These are phyloP conservation scores for Charaxes varanes DNA, from an alignment of 1,140 invertebrate genomes.

Conservation along the genomic window DNA sequence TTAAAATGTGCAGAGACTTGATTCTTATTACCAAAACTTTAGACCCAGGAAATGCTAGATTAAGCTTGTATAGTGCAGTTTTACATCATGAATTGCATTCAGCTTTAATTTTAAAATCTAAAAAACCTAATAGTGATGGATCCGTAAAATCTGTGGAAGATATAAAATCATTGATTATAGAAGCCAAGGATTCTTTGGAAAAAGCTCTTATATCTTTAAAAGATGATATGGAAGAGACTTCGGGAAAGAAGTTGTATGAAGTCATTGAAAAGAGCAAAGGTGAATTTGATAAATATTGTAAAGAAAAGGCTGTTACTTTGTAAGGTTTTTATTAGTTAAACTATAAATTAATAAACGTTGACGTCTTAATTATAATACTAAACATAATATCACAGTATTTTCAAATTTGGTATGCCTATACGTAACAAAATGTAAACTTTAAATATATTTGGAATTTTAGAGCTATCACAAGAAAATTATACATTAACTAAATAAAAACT, in stretches of 20 bases:
- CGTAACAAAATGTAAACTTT: no score
- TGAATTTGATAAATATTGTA: conserved; percentile 52
- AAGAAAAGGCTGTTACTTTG: conserved; percentile 45
- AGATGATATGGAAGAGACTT: conserved; percentile 62
- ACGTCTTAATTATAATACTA: conserved; percentile 1
- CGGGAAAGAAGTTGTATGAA: conserved; percentile 52
- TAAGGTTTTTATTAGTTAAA: conserved; percentile 25
- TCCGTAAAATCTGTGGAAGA: conserved; percentile 33
- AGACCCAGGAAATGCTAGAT: conserved; percentile 81
- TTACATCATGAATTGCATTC: conserved; percentile 80
- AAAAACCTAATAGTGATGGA: conserved; percentile 63
- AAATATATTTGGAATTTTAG: no score
- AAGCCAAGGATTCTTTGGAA: conserved; percentile 49
- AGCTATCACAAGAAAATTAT: neutral
- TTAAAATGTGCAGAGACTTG: conserved; percentile 80
- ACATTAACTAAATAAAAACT: conserved; percentile 10
- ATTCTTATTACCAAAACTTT: conserved; percentile 77
- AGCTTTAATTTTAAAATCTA: conserved; percentile 73
- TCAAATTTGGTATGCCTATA: conserved; percentile 8
- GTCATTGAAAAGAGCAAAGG: conserved; percentile 54
- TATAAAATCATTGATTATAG: conserved; percentile 37
- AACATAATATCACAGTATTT: conserved; percentile 18
- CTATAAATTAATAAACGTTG: conserved; percentile 6
- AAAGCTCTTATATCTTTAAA: conserved; percentile 42
- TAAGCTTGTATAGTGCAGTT: conserved; percentile 83